Percentiles rank a stretch among this genome's conserved stretches.
Conservation (phyloP, 2,888 invertebrate genomes). For the Caradrina kadenii region DNA sequence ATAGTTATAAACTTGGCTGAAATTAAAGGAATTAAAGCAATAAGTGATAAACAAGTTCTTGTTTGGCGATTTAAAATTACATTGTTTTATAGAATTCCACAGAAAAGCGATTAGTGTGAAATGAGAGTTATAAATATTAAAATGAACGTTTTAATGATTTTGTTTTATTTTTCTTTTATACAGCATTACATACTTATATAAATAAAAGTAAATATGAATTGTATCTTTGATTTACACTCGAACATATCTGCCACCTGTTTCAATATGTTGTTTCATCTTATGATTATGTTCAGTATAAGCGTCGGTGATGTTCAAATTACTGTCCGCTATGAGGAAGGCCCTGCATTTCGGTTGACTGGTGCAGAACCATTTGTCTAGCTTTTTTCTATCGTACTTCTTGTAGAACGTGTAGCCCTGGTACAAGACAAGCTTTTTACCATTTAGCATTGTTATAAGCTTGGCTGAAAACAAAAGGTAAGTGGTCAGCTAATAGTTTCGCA, state of each 20-base stretch:
- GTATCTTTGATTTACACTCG: constrained; percentile 48
- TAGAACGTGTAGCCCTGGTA: constrained; percentile 58
- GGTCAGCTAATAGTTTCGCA: too few relatives aligned
- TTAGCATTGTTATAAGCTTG: constrained; percentile 49
- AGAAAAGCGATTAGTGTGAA: too few relatives aligned
- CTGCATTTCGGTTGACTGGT: constrained; percentile 55
- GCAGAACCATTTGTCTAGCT: constrained; percentile 53
- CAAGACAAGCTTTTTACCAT: constrained; percentile 46
- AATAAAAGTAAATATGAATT: too few relatives aligned
- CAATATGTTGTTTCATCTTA: constrained; percentile 28
- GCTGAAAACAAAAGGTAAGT: constrained; percentile 38
- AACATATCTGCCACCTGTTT: constrained; percentile 32
- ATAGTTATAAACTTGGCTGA: constrained; percentile 50
- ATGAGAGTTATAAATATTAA: too few relatives aligned
- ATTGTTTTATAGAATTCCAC: too few relatives aligned
- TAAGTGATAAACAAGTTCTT: not conserved
- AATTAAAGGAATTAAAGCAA: not conserved
- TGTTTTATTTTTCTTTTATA: too few relatives aligned
- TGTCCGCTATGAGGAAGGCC: constrained; percentile 32
- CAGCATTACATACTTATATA: too few relatives aligned
- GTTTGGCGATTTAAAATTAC: too few relatives aligned
- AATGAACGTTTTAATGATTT: too few relatives aligned
- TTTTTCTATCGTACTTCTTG: constrained; percentile 36
- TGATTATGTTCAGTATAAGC: constrained; percentile 39
- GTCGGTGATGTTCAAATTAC: constrained; percentile 28